Percentiles rank a stretch among this genome's conserved stretches.
These are phyloP conservation scores for Hymenopus coronatus DNA, from an alignment of 2,888 invertebrate genomes.

Conservation along the genomic window DNA sequence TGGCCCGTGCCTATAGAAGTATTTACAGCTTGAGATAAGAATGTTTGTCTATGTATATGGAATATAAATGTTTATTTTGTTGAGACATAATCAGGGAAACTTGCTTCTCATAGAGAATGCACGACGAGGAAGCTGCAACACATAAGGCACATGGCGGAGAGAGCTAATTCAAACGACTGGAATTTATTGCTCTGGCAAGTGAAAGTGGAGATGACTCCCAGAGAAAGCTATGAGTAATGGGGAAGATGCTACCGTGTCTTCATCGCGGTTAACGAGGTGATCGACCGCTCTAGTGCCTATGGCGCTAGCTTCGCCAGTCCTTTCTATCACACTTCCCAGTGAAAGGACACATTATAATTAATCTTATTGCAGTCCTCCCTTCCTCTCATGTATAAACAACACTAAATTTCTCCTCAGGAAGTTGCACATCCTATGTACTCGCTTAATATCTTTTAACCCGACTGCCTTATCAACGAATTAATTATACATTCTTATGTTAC, in stretches of 20 bases:
- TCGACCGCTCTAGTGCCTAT: neutral
- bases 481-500: too few relatives aligned
- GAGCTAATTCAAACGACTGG: neutral
- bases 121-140: neutral
- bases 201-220: neutral
- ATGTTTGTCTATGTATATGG: too few relatives aligned
- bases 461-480: too few relatives aligned
- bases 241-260: neutral
- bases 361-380: neutral
- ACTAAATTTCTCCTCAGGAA: too few relatives aligned
- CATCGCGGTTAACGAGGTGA: neutral
- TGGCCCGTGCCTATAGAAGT: too few relatives aligned
- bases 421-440: too few relatives aligned
- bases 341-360: neutral
- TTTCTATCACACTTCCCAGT: neutral
- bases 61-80: too few relatives aligned
- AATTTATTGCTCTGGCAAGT: neutral
- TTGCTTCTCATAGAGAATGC: neutral
- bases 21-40: too few relatives aligned
- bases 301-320: neutral
- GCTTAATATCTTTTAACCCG: too few relatives aligned
- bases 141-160: neutral
- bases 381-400: too few relatives aligned
- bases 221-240: neutral
- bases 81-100: neutral